phyloP scores from a whole-genome alignment of 2,888 invertebrate species.

The Teleiodes luculella region DNA sequence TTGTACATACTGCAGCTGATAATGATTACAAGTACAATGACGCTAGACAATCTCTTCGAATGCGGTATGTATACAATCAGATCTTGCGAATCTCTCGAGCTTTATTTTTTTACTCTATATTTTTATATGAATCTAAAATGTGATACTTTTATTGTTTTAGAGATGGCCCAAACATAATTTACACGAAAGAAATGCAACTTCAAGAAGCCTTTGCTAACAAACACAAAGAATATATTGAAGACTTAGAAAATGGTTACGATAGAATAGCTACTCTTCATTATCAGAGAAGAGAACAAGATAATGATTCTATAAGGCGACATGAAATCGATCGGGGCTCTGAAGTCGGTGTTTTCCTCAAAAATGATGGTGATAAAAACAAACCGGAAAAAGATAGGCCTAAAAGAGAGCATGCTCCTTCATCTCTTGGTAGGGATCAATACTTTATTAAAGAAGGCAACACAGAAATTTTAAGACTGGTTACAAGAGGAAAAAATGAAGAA shows the following conservation, averaged over 20 bases:
- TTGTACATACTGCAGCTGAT: constrained; percentile 65
- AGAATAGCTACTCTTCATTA: constrained; percentile 72
- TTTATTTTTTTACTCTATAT: not conserved
- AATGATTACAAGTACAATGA: constrained; percentile 70
- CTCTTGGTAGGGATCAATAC: constrained; percentile 82
- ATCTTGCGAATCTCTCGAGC: too few relatives aligned
- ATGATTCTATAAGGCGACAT: constrained; percentile 86
- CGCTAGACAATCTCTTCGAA: constrained; percentile 60
- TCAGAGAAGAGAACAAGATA: constrained; percentile 77
- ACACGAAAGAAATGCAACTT: constrained; percentile 77
- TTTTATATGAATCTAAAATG: not conserved
- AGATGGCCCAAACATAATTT: constrained; percentile 76
- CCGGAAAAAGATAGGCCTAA: constrained; percentile 55
- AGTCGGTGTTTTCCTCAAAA: constrained; percentile 67
- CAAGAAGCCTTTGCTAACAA: constrained; percentile 69
- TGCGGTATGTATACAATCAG: constrained; percentile 45
- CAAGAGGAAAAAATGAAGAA: constrained; percentile 84
- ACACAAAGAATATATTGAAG: constrained; percentile 79
- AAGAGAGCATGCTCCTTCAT: constrained; percentile 54
- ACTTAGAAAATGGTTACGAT: constrained; percentile 77
- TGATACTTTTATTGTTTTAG: constrained; percentile 38
- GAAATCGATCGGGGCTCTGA: constrained; percentile 89
- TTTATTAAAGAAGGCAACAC: constrained; percentile 92
- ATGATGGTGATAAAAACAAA: constrained; percentile 51
- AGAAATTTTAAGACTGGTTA: constrained; percentile 88